Base-by-base conservation (phyloP, 2,797 vertebrate species). In the Sciurus carolinensis region DNA sequence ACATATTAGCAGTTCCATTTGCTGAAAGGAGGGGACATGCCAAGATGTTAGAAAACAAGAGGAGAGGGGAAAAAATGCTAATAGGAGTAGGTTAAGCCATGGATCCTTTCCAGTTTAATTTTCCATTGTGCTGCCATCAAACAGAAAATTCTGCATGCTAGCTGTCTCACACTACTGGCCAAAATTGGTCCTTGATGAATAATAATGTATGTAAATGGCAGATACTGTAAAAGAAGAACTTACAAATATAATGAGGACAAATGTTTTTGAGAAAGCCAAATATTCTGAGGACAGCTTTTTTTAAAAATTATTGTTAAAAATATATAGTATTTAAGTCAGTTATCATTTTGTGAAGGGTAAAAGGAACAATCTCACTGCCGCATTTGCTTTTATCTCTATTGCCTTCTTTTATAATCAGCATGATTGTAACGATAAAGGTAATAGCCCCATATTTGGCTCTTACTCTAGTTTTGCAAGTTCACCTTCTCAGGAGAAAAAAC, bases 201-300 rank as follows among this genome's bases (percentile, higher is more conserved):
- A 98, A 91, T 95, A 96, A 96, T 57, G 64, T 57, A 87, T 95
- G 77, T 44, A 90, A 97, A 80, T 97, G 90, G 44, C 73, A 94
- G 72, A 77, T 73, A 95, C 57, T 93, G 7, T 87, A 89, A 91
- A 95, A 52, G 66, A 92, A 91, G 52, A 72, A 59, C 26, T 87
- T 50, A 47, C 62, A 90, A 92, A 95, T 96, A 18, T 93, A 62
- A 95, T 64, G 52, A 93, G 26, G 62, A 89, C 80, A 93, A 79
- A 94, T 52, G 18, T 77, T 92, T 96, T 84, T 86, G 54, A 94
- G 75, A 85, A 73, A 89, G 66, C 24, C 67, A 96, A 87, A 80
- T 90, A 90, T 92, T 94, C 81, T 71, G 95, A 94, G 59, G 87
- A 71, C 47, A 91, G 24, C 52, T 96, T 42, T 92, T 95, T 91